Conservation (phyloP, 2,888 invertebrate genomes). For the Odontomyia ornata region DNA sequence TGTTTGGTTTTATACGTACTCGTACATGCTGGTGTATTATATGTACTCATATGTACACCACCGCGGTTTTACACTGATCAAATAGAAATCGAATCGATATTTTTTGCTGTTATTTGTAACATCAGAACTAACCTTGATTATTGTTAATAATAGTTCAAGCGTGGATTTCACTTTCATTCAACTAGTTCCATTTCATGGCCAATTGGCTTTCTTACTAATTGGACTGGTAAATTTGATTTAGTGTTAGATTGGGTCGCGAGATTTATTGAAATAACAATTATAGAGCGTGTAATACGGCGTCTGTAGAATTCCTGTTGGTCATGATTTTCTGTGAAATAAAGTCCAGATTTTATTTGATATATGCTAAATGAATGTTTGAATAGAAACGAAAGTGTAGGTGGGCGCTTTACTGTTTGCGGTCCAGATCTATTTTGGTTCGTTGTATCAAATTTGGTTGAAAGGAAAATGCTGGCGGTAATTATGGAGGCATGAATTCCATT, state of each 20-base stretch:
- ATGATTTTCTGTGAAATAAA: not conserved
- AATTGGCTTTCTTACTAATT: slow-evolving; percentile 12
- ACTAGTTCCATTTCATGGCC: slow-evolving; percentile 3
- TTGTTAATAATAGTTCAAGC: slow-evolving; percentile 16
- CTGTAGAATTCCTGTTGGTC: not conserved
- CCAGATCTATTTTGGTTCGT: not conserved
- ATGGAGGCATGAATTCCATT: too few relatives aligned
- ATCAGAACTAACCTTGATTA: not conserved
- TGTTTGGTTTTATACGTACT: too few relatives aligned
- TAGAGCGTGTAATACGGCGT: not conserved
- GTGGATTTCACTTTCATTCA: slow-evolving; percentile 22
- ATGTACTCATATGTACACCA: too few relatives aligned
- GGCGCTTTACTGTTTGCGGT: not conserved
- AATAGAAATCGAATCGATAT: too few relatives aligned
- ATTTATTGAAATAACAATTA: not conserved
- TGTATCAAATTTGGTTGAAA: too few relatives aligned
- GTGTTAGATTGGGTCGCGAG: not conserved
- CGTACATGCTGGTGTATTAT: too few relatives aligned
- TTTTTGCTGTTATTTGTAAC: not conserved
- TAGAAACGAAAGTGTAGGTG: too few relatives aligned
- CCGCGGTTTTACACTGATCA: too few relatives aligned
- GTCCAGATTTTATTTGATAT: too few relatives aligned
- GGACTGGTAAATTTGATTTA: not conserved
- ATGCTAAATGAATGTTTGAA: not conserved
- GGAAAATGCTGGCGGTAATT: too few relatives aligned